A percentile compares a stretch with the other conserved stretches of the same genome.
Conservation (phyloP, 2,888 invertebrate species). For the Drosophila mercatorum region DNA sequence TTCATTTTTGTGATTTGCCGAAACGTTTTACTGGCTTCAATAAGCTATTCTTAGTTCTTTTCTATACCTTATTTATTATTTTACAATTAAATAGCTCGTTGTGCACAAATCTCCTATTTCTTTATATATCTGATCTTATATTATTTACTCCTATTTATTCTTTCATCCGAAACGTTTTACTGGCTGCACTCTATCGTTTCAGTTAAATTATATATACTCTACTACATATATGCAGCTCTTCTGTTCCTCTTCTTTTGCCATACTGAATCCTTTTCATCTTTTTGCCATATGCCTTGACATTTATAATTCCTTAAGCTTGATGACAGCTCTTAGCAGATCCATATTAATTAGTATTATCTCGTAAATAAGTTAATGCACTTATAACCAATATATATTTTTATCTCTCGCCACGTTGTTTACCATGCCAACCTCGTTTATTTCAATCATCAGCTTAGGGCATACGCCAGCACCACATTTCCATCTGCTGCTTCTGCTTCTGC, state of each 20-base stretch:
- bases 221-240: not conserved
- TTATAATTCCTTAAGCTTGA: not conserved
- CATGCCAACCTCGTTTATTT: not conserved
- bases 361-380: not conserved
- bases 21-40: not conserved
- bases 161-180: not conserved
- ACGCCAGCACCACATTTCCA: not conserved
- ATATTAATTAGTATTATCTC: not conserved
- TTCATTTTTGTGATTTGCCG: not conserved
- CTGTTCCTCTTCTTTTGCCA: not conserved
- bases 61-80: not conserved
- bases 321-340: not conserved
- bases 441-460: constrained; percentile 3
- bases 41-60: not conserved
- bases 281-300: not conserved
- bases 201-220: too few species aligned
- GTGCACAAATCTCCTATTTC: too few species aligned
- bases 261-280: not conserved
- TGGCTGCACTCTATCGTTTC: not conserved
- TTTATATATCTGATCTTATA: too few species aligned
- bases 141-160: too few species aligned
- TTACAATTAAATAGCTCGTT: too few species aligned
- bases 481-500: not conserved
- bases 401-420: not conserved
- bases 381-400: not conserved